Base-by-base conservation (phyloP, 2,113 vertebrate species). In the Caloenas nicobarica region DNA sequence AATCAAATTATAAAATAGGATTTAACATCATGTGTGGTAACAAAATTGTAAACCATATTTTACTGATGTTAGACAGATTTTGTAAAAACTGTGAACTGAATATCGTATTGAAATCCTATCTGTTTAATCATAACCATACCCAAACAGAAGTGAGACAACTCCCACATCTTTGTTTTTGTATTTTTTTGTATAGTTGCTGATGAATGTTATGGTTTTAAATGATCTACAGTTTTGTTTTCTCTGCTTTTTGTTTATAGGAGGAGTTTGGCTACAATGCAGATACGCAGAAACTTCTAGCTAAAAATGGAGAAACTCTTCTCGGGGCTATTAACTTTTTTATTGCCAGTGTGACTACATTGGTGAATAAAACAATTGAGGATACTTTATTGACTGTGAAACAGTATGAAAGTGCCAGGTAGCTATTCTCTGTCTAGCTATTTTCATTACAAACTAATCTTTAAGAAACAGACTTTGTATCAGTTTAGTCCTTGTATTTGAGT, bases 201-300 rank as follows among this genome's bases (percentile, higher is more conserved):
- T 96, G 65, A 93, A 50, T 95, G 65, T 46, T 65, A 72, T 44
- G 26, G 25, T 90, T 95, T 93, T 64, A 82, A 62, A 68, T 95
- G 69, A 93, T 83, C 68, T 81, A 87, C 87, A 85, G 61, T 77
- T 95, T 97, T 93, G 53, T 95, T 93, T 76, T 95, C 34, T 95
- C 92, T 96, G 71, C 78, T 90, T 34, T 97, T 95, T 97, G 69
- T 98, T 97, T 98, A 89, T 94, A 99, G 99, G 99, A 99, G 98
- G 99, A 99, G 97, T 99, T 99, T 98, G 98, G 99, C 90, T 99
- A 99, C 97, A 99, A 99, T 42, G 99, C 99, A 91, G 99, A 99
- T 54, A 99, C 99, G 10, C 99, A 99, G 98, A 99, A 99, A 96
- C 98, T 99, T 83, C 97, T 99, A 95, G 99, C 99, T 96, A 99